Base-by-base conservation (phyloP, 2,888 invertebrate genomes). In the Coelogynopora nodosa region DNA sequence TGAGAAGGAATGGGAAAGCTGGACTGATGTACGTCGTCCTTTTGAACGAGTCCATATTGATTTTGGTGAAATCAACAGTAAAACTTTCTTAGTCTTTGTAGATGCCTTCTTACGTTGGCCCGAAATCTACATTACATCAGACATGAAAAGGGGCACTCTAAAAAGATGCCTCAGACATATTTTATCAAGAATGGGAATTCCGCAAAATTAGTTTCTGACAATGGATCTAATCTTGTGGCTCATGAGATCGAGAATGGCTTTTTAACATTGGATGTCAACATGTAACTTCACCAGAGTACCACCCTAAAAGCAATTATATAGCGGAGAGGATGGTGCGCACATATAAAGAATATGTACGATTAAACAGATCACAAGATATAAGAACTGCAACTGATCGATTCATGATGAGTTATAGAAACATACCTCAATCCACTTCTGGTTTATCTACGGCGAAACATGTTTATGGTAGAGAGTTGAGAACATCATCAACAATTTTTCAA, bases 401-500 rank as follows among this genome's bases (percentile, higher is more conserved):
- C 18, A 5, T 49, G 5, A 10, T 49, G 5, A 49, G 49, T 49
- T 49, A 49, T 18, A 10, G 49, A 5, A 49, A 18, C 18, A 49
- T 49, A 10, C 49, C 49, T 10, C 49, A 49, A 10, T 49, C 49
- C 18, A n/a, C 82, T 29, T n/a, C n/a, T n/a, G n/a, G n/a, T n/a
- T n/a, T n/a, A 31, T 23, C 82, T 23, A 26, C 31, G 30, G 82
- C 27, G 30, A 30, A 5, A 82, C 30, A 27, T 2, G 31, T 82
- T 18, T 82, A 31, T 31, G n/a, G n/a, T n/a, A 27, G 82, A 82
- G 30, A 30, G 2, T 13, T 82, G 30, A 10, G 82, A 30, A 82
- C 82, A 23, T 31, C 10, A 82, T 82, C 31, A 82, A 82, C 82
- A 31, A 82, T 82, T 30, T 23, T 82, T 31, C 82, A 82, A 82